Evolutionary conservation across 2,888 invertebrate genomes (phyloP), one percentile per base, ranked within the genome.

Genomic region (Melinaea menophilus): DNA sequence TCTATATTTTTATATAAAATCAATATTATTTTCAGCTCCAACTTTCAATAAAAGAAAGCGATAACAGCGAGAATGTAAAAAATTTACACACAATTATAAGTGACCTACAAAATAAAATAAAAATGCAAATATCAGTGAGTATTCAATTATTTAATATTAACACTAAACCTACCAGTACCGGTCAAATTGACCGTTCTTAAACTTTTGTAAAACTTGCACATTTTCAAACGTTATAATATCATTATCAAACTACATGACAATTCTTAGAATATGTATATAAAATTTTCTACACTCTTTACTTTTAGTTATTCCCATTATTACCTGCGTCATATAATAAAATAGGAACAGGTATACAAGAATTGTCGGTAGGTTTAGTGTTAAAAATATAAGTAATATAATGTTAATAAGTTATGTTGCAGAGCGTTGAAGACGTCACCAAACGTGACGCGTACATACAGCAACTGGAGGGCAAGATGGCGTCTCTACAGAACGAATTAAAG

Each of bases 401-500:
- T 31, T 5, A 31, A 11, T 51, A 51, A 31, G 13, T 56, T 66
- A 41, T 63, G 13, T 59, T 63, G 56, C 75, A 87, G 84, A 79
- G 69, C 11, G 64, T 77, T 0, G 82, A 83, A 1, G 84, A 86
- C 64, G 33, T 86, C 0, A 61, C 69, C 0, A 78, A 80, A 60
- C 79, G 85, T 0, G 86, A 87, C 34, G 64, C 69, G 0, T 55
- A 70, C 3, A 79, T 84, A 37, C 73, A 79, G 2, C 78, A 83
- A 48, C 66, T 90, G 11, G 84, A 88, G 47, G 74, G 72, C 1
- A 88, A 86, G 67, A 69, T 88, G 2, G 54, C 75, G 0, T 57
- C 67, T 0, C 69, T 90, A 1, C 84, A 85, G 33, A 66, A 69
- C 9, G 84, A 91, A 46, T 74, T 92, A 11, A 90, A 90, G 69